These are phyloP conservation scores for Romanogobio albipinnatus DNA, from an alignment of 2,113 vertebrate species.

Conservation along the genomic window DNA sequence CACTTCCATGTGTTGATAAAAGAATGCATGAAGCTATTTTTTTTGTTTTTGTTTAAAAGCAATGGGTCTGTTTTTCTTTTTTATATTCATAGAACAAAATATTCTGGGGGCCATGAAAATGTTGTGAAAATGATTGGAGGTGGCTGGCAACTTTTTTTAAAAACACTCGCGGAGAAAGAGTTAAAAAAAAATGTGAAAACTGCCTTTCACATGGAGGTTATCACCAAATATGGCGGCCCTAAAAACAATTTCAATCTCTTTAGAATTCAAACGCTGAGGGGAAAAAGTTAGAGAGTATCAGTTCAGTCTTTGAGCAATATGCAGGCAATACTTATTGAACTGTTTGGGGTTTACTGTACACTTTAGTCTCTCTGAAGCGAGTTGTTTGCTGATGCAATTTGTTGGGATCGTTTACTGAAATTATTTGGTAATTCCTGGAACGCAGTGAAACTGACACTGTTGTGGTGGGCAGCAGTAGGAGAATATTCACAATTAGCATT, in stretches of 20 bases:
- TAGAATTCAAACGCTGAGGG: neutral
- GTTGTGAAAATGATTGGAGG: too few species aligned
- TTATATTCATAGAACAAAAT: too few species aligned
- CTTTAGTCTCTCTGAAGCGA: constrained; percentile 24
- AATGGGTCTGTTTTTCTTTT: too few species aligned
- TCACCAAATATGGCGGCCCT: neutral
- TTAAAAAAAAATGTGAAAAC: too few species aligned
- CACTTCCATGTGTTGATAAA: too few species aligned
- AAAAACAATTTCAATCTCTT: neutral
- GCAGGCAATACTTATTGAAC: constrained; percentile 15
- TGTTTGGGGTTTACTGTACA: constrained; percentile 20
- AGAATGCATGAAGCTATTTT: too few species aligned
- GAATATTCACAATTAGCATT: constrained; percentile 29
- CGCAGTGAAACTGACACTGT: constrained; percentile 11
- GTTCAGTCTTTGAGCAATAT: constrained; percentile 24
- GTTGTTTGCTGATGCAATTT: constrained; percentile 35
- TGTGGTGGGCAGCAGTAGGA: constrained; percentile 33
- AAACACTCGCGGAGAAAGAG: too few species aligned
- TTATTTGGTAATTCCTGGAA: constrained; percentile 36
- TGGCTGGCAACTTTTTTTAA: too few species aligned
- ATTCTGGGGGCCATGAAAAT: too few species aligned
- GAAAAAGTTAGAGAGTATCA: neutral
- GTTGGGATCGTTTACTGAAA: constrained; percentile 35
- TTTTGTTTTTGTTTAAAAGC: too few species aligned
- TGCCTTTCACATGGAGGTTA: neutral